Evolutionary conservation across 2,888 invertebrate genomes (phyloP).

Genomic region (Hypsopygia costalis): DNA sequence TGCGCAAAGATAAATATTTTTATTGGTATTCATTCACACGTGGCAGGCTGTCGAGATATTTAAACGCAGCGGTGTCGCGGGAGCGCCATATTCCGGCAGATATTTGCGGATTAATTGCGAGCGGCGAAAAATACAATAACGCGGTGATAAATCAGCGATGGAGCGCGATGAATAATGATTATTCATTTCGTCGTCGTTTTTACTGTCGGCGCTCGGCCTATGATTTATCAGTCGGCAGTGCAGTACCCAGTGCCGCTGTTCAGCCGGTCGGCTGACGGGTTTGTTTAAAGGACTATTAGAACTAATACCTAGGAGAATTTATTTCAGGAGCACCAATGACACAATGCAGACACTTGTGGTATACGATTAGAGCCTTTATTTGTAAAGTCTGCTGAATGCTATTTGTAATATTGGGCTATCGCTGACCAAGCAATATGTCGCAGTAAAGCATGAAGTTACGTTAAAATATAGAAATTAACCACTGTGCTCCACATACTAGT

Average conservation of each 20-base stretch:
- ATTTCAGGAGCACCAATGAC: too few relatives aligned
- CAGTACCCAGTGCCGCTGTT: constrained; percentile 8
- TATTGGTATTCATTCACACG: not conserved
- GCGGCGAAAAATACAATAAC: constrained; percentile 58
- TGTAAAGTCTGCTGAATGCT: too few relatives aligned
- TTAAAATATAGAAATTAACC: too few relatives aligned
- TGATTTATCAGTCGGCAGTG: constrained; percentile 18
- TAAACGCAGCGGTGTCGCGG: constrained; percentile 5
- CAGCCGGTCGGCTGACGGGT: too few relatives aligned
- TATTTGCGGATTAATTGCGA: constrained; percentile 50
- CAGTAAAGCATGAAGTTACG: too few relatives aligned
- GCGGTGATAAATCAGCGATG: constrained; percentile 52
- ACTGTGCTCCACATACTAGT: too few relatives aligned
- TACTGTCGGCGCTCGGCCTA: constrained; percentile 25
- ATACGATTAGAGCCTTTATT: too few relatives aligned
- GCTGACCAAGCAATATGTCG: too few relatives aligned
- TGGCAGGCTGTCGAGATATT: not conserved
- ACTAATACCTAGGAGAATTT: too few relatives aligned
- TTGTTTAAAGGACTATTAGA: too few relatives aligned
- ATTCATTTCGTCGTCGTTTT: constrained; percentile 47
- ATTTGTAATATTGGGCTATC: too few relatives aligned
- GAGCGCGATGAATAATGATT: constrained; percentile 58
- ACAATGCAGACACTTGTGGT: too few relatives aligned
- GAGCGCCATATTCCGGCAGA: constrained; percentile 5
- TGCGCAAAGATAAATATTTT: not conserved